A percentile compares a stretch with the other conserved stretches of the same genome.
phyloP scores from a whole-genome alignment of 2,888 invertebrate species.

The Drosophila histrio region DNA sequence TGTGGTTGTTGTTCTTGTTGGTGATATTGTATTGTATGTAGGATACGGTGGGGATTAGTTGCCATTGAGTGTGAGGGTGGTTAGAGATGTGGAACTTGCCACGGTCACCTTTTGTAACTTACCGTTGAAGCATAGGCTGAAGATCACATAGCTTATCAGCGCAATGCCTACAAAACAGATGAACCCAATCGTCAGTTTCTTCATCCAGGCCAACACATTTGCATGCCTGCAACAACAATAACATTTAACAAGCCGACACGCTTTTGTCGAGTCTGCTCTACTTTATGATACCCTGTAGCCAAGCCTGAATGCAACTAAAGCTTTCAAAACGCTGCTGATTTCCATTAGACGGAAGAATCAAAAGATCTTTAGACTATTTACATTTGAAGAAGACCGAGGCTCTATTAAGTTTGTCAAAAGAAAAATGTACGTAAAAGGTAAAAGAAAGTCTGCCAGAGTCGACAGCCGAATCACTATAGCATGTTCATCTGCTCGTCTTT shows the following conservation, averaged over 20 bases:
- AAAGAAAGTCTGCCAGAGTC: too few relatives aligned
- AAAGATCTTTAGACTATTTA: too few relatives aligned
- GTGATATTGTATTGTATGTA: neutral
- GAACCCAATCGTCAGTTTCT: constrained; percentile 81
- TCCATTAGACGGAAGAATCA: too few relatives aligned
- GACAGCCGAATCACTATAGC: too few relatives aligned
- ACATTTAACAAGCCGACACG: neutral
- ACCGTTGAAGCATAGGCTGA: constrained; percentile 83
- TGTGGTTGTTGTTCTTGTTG: neutral
- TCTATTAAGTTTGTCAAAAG: too few relatives aligned
- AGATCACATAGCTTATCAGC: constrained; percentile 81
- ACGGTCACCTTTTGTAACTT: constrained; percentile 53
- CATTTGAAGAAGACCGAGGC: too few relatives aligned
- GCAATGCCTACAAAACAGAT: constrained; percentile 83
- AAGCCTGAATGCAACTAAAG: neutral
- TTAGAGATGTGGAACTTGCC: constrained; percentile 19
- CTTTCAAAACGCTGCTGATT: neutral
- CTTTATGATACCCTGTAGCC: neutral
- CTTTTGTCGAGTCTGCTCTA: neutral
- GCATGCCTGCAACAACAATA: constrained; percentile 70
- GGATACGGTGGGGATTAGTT: constrained; percentile 15
- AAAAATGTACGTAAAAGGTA: too few relatives aligned
- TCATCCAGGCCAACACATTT: constrained; percentile 82
- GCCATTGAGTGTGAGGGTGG: constrained; percentile 29
- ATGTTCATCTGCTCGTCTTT: too few relatives aligned